phyloP scores from a whole-genome alignment of 1,140 invertebrate genomes.

The Listronotus oregonensis region DNA sequence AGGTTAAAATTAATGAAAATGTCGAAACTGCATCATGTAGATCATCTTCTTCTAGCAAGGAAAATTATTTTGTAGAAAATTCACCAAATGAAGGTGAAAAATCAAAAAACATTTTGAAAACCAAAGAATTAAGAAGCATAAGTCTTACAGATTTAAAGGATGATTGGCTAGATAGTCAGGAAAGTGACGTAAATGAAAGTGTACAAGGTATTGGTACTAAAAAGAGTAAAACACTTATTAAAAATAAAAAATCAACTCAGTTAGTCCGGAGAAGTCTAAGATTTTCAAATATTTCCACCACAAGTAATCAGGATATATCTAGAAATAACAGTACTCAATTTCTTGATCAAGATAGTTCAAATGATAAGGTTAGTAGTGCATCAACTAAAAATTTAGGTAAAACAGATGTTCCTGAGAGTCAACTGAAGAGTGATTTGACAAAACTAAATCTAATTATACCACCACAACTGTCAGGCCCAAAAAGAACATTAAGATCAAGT shows the following conservation, averaged over 20 bases:
- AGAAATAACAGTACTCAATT: too few relatives aligned
- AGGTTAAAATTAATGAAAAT: slow-evolving; percentile 21
- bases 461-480: too few relatives aligned
- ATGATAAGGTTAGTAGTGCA: too few relatives aligned
- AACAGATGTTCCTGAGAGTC: too few relatives aligned
- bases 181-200: neutral
- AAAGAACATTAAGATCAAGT: too few relatives aligned
- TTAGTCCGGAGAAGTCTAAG: neutral
- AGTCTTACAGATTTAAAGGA: slow-evolving; percentile 1
- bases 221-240: neutral
- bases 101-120: neutral
- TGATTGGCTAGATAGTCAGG: neutral
- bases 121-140: neutral
- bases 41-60: slow-evolving; percentile 18
- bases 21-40: slow-evolving; percentile 1
- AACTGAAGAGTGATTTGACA: too few relatives aligned
- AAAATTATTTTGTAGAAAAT: slow-evolving; percentile 13
- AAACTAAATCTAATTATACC: too few relatives aligned
- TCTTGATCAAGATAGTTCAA: too few relatives aligned
- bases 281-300: neutral
- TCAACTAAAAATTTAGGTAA: too few relatives aligned
- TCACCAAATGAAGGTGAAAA: neutral
- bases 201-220: neutral
- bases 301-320: neutral
- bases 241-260: neutral